Percentiles rank a stretch among this genome's conserved stretches.
Conservation (phyloP, 2,888 invertebrate genomes). For the Bellardia bayeri region DNA sequence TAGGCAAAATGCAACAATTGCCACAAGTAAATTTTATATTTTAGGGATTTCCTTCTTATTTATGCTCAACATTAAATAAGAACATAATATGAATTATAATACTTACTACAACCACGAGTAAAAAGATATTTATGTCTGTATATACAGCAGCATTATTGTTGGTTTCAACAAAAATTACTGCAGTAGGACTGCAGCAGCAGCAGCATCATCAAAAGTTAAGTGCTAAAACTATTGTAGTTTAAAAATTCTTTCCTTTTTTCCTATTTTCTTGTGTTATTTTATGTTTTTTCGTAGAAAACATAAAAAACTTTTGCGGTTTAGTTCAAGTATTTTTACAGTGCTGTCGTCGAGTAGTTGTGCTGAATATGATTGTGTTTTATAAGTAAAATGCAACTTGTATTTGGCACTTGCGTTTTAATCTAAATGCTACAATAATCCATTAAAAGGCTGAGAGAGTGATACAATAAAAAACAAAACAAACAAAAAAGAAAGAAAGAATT, state of each 20-base stretch:
- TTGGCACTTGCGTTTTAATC: constrained; percentile 71
- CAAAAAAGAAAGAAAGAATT: not conserved
- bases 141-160: constrained; percentile 2
- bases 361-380: constrained; percentile 33
- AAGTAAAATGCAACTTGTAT: constrained; percentile 60
- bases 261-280: constrained; percentile 18
- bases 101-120: too few relatives aligned
- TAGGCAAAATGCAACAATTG: not conserved
- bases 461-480: not conserved
- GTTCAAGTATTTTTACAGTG: constrained; percentile 43
- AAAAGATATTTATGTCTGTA: not conserved
- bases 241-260: constrained; percentile 33
- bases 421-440: constrained; percentile 67
- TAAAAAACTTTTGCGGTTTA: constrained; percentile 68
- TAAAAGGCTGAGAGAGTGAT: constrained; percentile 62
- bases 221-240: constrained; percentile 51
- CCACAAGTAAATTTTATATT: not conserved
- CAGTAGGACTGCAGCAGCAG: constrained; percentile 30
- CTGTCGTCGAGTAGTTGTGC: constrained; percentile 14
- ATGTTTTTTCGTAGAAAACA: not conserved
- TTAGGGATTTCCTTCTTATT: constrained; percentile 21
- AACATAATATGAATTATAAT: constrained; percentile 2
- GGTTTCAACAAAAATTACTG: constrained; percentile 33
- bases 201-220: constrained; percentile 63
- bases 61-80: constrained; percentile 10